Conservation (phyloP, 1,140 invertebrate genomes). For the Periplaneta americana region DNA sequence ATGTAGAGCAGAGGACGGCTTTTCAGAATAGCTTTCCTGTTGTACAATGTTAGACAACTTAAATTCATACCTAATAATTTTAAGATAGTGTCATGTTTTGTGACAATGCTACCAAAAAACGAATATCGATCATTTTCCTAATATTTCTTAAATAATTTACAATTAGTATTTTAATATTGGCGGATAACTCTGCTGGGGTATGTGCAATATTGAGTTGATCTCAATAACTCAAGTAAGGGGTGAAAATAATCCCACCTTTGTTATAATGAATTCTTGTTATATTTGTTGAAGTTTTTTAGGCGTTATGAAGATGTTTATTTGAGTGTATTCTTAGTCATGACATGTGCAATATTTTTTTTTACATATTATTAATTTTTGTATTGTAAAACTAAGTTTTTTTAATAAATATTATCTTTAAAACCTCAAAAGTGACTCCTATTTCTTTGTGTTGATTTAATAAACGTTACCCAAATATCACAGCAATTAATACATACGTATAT, state of each 20-base stretch:
- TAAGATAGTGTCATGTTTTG: no score
- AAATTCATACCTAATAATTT: no score
- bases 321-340: background rate
- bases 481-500: no score
- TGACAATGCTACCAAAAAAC: no score
- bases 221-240: background rate
- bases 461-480: no score
- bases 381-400: background rate
- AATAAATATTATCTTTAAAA: no score
- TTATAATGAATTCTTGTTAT: background rate
- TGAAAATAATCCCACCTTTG: background rate
- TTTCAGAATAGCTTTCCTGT: no score
- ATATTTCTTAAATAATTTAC: background rate
- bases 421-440: no score
- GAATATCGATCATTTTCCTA: no score
- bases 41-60: no score
- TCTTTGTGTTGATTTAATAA: no score
- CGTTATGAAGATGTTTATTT: background rate
- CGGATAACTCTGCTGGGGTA: background rate
- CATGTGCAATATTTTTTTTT: background rate
- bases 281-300: background rate
- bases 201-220: background rate
- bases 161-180: background rate
- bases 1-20: no score
- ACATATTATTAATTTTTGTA: background rate